Evolutionary conservation across 2,888 invertebrate genomes (phyloP).

Genomic region (Nephrotoma guestfalica): DNA sequence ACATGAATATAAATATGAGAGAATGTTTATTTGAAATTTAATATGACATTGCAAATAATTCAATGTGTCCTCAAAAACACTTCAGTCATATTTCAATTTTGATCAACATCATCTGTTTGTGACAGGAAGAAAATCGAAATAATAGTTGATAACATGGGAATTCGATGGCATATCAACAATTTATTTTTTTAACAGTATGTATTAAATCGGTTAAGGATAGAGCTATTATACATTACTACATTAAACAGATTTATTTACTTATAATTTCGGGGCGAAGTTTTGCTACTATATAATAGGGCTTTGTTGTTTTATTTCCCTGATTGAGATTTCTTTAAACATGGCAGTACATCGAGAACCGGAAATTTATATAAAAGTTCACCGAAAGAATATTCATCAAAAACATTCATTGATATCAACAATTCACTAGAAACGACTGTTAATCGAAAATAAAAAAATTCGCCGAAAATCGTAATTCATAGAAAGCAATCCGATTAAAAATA

Average conservation of each 20-base stretch:
- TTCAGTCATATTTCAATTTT: background rate
- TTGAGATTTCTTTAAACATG: too few relatives aligned
- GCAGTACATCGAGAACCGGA: too few relatives aligned
- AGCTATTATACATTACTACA: background rate
- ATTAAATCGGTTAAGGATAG: background rate
- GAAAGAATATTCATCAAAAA: too few relatives aligned
- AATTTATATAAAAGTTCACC: too few relatives aligned
- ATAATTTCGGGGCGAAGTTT: background rate
- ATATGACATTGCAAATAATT: background rate
- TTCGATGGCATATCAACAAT: background rate
- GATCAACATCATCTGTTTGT: background rate
- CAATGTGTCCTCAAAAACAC: background rate
- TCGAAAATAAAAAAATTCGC: too few relatives aligned
- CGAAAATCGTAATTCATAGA: too few relatives aligned
- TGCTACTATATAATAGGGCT: too few relatives aligned
- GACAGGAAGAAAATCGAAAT: background rate
- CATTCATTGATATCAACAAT: too few relatives aligned
- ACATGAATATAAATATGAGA: background rate
- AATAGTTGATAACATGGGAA: background rate
- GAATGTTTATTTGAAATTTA: background rate
- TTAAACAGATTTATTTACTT: background rate
- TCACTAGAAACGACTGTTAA: too few relatives aligned
- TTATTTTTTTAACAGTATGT: background rate
- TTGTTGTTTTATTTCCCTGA: too few relatives aligned
- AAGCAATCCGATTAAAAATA: too few relatives aligned